Conservation (phyloP, 2,797 vertebrate genomes). For the Sardinella longiceps region DNA sequence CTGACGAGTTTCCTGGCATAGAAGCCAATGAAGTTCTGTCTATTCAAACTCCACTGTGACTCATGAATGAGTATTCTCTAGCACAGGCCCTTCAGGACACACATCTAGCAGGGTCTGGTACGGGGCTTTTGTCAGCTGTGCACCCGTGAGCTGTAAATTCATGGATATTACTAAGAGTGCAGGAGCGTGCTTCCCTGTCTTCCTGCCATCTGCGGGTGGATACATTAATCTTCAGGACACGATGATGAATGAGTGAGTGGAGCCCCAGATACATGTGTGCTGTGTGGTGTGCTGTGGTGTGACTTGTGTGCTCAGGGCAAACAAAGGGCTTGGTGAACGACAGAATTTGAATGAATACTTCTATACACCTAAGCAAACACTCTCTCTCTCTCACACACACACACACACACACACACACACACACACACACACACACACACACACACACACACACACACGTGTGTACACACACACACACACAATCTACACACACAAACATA, state of each 20-base stretch:
- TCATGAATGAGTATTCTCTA: not conserved
- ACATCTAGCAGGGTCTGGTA: not conserved
- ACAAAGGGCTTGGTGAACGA: conserved; percentile 34
- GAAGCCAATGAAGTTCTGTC: not conserved
- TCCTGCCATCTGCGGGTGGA: conserved; percentile 29
- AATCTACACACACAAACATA: too few species aligned
- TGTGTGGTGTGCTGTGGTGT: conserved; percentile 27
- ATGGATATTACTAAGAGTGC: conserved; percentile 38
- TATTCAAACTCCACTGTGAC: not conserved
- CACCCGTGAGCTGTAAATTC: conserved; percentile 17
- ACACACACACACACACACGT: not conserved
- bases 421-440: conserved; percentile 25
- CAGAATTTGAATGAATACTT: conserved; percentile 37
- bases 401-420: conserved; percentile 33
- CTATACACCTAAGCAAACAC: conserved; percentile 10
- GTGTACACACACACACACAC: conserved; percentile 29
- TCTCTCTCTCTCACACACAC: not conserved
- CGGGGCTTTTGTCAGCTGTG: conserved; percentile 30
- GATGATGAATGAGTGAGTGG: conserved; percentile 18
- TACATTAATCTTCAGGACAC: conserved; percentile 12
- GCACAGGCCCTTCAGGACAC: not conserved
- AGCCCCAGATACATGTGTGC: conserved; percentile 25
- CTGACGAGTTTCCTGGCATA: conserved; percentile 9
- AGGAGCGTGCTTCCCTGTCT: conserved; percentile 37
- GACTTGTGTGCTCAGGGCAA: conserved; percentile 30